Conservation (phyloP, 2,113 vertebrate species). For the Tetraodon nigroviridis region DNA sequence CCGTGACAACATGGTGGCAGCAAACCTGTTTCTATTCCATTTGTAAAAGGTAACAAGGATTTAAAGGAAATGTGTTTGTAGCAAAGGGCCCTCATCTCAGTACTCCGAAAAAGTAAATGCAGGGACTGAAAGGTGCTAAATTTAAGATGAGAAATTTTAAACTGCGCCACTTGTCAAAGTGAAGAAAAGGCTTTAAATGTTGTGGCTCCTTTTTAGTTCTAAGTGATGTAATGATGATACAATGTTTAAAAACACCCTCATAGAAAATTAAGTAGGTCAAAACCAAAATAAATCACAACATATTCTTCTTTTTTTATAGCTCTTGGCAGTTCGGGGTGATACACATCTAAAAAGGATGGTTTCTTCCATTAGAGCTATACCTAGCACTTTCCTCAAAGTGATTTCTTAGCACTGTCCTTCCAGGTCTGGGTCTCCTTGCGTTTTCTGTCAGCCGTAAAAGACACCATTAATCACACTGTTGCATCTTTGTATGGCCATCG, state of each 20-base stretch:
- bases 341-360: conserved; percentile 34
- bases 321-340: conserved; percentile 22
- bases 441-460: conserved; percentile 60
- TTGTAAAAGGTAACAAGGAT: conserved; percentile 12
- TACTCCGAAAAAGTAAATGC: conserved; percentile 22
- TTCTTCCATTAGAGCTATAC: conserved; percentile 46
- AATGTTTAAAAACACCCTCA: conserved; percentile 25
- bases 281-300: conserved; percentile 42
- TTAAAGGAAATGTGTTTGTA: conserved; percentile 18
- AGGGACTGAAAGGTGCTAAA: conserved; percentile 38
- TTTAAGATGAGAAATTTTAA: conserved; percentile 34
- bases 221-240: conserved; percentile 46
- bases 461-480: conserved; percentile 64
- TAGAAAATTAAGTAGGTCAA: conserved; percentile 52
- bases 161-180: conserved; percentile 31
- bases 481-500: conserved; percentile 51
- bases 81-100: conserved; percentile 14
- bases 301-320: conserved; percentile 19
- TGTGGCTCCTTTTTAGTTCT: conserved; percentile 23
- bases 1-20: conserved; percentile 38
- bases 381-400: conserved; percentile 39
- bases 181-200: conserved; percentile 19
- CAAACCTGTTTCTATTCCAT: conserved; percentile 25
- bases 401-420: conserved; percentile 46
- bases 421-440: conserved; percentile 34